Evolutionary conservation across 2,888 invertebrate species (phyloP).

Genomic region (Pseudeuparius sepicola): DNA sequence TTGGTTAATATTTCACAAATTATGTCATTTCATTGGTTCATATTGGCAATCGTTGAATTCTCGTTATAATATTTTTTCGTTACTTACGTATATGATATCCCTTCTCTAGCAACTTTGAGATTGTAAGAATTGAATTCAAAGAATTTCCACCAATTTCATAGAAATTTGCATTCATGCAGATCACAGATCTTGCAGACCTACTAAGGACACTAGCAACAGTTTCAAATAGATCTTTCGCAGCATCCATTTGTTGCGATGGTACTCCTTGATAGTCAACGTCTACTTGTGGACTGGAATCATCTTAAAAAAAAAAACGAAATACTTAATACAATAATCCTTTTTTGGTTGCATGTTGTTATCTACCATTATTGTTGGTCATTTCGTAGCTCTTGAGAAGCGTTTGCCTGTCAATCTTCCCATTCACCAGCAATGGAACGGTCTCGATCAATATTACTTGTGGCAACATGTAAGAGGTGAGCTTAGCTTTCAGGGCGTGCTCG

Average conservation of each 20-base stretch:
- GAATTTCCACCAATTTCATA: conserved; percentile 82
- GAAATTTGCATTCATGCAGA: conserved; percentile 61
- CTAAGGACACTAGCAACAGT: conserved; percentile 65
- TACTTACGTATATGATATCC: conserved; percentile 64
- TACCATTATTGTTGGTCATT: conserved; percentile 58
- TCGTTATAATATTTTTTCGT: too few species aligned
- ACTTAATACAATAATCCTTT: background rate
- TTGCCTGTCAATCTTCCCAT: conserved; percentile 82
- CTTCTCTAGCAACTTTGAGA: conserved; percentile 63
- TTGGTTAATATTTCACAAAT: too few species aligned
- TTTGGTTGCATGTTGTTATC: conserved; percentile 22
- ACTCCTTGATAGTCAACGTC: conserved; percentile 61
- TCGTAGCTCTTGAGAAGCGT: conserved; percentile 64
- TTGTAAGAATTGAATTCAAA: conserved; percentile 74
- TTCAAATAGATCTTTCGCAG: conserved; percentile 61
- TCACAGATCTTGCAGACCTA: conserved; percentile 49
- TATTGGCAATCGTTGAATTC: too few species aligned
- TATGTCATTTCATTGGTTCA: too few species aligned
- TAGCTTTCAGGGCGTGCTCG: conserved; percentile 52
- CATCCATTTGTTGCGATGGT: conserved; percentile 45
- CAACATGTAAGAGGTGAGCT: conserved; percentile 67
- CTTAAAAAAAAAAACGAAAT: conserved; percentile 28
- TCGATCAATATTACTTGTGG: conserved; percentile 68
- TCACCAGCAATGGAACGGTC: conserved; percentile 68
- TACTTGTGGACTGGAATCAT: conserved; percentile 46